These are phyloP conservation scores for Aelia acuminata DNA, from an alignment of 2,888 invertebrate genomes.

Conservation along the genomic window DNA sequence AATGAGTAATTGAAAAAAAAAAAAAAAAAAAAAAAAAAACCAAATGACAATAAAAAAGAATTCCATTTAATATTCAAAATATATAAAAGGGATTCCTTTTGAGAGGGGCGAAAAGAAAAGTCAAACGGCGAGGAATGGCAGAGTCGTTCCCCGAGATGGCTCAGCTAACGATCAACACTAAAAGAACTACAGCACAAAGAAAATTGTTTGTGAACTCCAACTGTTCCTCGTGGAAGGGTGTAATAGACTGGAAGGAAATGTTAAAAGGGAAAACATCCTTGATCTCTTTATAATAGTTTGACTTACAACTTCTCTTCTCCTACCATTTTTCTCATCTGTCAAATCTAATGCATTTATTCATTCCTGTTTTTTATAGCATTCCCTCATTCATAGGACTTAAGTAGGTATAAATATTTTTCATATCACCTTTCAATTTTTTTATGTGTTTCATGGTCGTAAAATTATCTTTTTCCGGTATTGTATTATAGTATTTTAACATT, in stretches of 20 bases:
- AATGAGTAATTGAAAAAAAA: too few species aligned
- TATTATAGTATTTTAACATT: too few species aligned
- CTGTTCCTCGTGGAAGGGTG: background rate
- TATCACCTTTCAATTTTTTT: too few species aligned
- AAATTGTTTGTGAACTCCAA: slow-evolving; percentile 22
- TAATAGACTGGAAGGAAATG: slow-evolving; percentile 37
- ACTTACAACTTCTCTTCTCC: slow-evolving; percentile 31
- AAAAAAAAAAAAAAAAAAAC: background rate
- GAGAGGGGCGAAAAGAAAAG: background rate
- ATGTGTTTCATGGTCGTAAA: too few species aligned
- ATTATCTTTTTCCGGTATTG: too few species aligned
- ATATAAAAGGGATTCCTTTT: background rate
- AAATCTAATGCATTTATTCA: slow-evolving; percentile 4
- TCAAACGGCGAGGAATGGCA: background rate
- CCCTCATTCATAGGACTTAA: background rate
- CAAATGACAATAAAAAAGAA: background rate
- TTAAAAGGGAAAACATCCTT: slow-evolving; percentile 35
- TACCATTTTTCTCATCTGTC: background rate
- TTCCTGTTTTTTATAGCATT: background rate
- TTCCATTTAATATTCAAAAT: background rate
- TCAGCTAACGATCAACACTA: slow-evolving; percentile 11
- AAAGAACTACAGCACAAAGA: slow-evolving; percentile 33
- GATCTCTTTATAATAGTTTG: slow-evolving; percentile 38
- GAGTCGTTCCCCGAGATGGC: background rate
- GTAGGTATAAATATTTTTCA: too few species aligned